Base-by-base conservation (phyloP, 2,113 vertebrate genomes). In the Barnardius zonarius region DNA sequence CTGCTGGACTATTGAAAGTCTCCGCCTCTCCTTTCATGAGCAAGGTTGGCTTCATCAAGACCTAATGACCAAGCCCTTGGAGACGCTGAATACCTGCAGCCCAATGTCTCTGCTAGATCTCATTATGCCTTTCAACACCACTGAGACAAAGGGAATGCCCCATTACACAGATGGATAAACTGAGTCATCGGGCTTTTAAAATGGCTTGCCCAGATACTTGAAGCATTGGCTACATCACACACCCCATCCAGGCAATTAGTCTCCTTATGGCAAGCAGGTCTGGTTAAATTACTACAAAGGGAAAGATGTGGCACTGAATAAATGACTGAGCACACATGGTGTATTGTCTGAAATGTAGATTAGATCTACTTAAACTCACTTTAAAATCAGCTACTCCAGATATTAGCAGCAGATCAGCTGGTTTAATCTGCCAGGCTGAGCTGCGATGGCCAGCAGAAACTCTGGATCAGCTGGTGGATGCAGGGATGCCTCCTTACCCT, bases 131-230 rank as follows among this genome's bases (percentile, higher is more conserved):
- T 96, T 93, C 92, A 93, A 66, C 76, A 93, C 59, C n/a, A 14
- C 79, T 2, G 24, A 95, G 83, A 94, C 93, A 95, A 81, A 96
- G 92, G 88, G 90, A 94, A 96, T 91, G 95, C 67, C 86, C 95
- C 93, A 96, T 96, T 94, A 94, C 93, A 93, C 92, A 93, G 69
- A 27, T 66, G 95, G 90, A 82, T 96, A 88, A 90, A 95, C 83
- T 95, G 95, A 96, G 62, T 96, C 96, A 97, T 28, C 3, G 1
- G 44, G 48, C 81, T 95, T 95, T 89, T 84, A 93, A 83, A 92
- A 67, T 6, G 46, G 64, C 95, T 90, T 95, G 95, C 83, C 90
- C 94, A 88, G 93, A 90, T 95, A 83, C 52, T 78, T 83, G 83
- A 82, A 90, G 48, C 92, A 68, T 88, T 89, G 90, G 73, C 69